Percentiles rank a stretch among this genome's conserved stretches.
These are phyloP conservation scores for Planiliza haematocheilus DNA, from an alignment of 2,113 vertebrate genomes.

Conservation along the genomic window DNA sequence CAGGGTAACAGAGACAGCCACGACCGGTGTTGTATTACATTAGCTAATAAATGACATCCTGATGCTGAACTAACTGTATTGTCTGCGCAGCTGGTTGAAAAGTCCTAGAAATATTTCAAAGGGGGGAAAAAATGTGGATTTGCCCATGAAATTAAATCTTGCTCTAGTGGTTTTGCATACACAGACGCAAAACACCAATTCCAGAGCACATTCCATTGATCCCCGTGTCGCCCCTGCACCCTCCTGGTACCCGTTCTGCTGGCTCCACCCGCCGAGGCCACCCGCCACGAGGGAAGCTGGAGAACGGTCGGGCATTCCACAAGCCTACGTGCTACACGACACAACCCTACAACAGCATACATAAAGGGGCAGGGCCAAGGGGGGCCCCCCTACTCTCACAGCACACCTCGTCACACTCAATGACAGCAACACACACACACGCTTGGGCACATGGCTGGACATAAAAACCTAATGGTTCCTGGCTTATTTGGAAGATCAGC, in stretches of 20 bases:
- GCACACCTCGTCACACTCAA: constrained; percentile 58
- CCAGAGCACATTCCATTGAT: constrained; percentile 42
- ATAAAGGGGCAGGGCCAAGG: constrained; percentile 17
- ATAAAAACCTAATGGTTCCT: constrained; percentile 14
- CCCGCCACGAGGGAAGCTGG: constrained; percentile 55
- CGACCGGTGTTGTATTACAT: constrained; percentile 44
- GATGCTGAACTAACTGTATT: constrained; percentile 36
- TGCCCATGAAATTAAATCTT: background rate
- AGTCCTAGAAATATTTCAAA: constrained; percentile 20
- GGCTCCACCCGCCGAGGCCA: constrained; percentile 60
- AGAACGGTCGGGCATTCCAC: constrained; percentile 70
- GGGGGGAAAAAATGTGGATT: background rate
- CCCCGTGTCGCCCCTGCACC: constrained; percentile 35
- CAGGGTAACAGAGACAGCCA: constrained; percentile 19
- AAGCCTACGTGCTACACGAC: constrained; percentile 73
- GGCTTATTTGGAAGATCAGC: constrained; percentile 23
- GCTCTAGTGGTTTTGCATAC: constrained; percentile 10
- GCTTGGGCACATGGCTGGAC: background rate
- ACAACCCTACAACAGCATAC: constrained; percentile 49
- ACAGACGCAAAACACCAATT: constrained; percentile 22
- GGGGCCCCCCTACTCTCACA: constrained; percentile 37
- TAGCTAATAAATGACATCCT: constrained; percentile 59
- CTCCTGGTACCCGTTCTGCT: constrained; percentile 54
- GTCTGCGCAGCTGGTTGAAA: constrained; percentile 14
- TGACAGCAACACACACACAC: constrained; percentile 46